phyloP scores from a whole-genome alignment of 2,888 invertebrate genomes.

The Volucella bombylans region DNA sequence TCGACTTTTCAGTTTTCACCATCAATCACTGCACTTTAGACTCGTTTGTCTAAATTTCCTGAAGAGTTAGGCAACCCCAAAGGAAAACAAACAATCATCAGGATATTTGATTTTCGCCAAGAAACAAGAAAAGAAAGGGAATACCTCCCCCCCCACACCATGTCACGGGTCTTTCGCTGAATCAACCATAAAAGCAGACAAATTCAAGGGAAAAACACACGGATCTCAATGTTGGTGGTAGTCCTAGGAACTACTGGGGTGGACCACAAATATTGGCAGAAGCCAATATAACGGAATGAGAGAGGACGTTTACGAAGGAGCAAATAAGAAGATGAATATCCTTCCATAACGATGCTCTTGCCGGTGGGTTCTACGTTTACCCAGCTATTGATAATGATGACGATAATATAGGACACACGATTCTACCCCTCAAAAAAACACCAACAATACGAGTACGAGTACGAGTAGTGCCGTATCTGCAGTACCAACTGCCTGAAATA shows the following conservation, averaged over 20 bases:
- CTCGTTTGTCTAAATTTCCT: constrained; percentile 74
- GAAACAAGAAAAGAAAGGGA: constrained; percentile 61
- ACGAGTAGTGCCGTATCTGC: constrained; percentile 5
- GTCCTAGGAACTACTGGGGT: constrained; percentile 20
- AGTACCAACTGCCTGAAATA: constrained; percentile 5
- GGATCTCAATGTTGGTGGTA: constrained; percentile 51
- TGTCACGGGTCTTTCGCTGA: constrained; percentile 13
- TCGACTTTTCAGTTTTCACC: constrained; percentile 73
- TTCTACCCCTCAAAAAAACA: neutral
- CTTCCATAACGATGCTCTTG: constrained; percentile 56
- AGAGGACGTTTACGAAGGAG: constrained; percentile 41
- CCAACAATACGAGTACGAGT: no score
- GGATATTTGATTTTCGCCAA: constrained; percentile 72
- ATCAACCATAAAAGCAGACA: neutral
- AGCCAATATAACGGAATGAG: constrained; percentile 55
- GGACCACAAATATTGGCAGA: constrained; percentile 70
- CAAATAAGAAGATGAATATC: constrained; percentile 71
- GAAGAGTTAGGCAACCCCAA: constrained; percentile 73
- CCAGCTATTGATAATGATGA: constrained; percentile 34
- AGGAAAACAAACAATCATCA: constrained; percentile 74
- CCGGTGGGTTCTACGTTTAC: constrained; percentile 4
- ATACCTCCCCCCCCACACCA: constrained; percentile 46
- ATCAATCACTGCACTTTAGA: constrained; percentile 74
- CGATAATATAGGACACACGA: neutral
- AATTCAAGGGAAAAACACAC: constrained; percentile 30